Conservation (phyloP, 2,797 vertebrate genomes). For the Gallirallus australis region DNA sequence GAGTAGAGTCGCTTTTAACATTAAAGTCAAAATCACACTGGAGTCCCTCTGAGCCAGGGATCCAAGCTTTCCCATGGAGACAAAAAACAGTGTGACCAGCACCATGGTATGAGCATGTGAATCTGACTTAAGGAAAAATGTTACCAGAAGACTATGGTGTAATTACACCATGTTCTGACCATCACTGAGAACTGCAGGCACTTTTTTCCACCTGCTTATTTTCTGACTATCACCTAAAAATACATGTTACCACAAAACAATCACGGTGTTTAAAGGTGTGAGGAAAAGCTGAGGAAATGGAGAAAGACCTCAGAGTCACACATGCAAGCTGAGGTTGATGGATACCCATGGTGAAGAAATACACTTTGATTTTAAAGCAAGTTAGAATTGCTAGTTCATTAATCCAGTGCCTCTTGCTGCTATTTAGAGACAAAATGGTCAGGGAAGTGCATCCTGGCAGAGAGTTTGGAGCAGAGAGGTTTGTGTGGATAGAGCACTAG, state of each 20-base stretch:
- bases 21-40: neutral
- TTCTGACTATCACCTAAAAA: neutral
- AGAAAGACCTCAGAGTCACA: fast-evolving
- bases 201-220: neutral
- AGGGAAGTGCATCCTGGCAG: neutral
- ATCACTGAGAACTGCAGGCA: neutral
- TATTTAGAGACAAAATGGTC: neutral
- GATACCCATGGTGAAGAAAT: neutral
- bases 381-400: neutral
- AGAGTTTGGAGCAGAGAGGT: neutral
- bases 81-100: neutral
- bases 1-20: neutral
- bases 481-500: neutral
- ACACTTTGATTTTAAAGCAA: neutral
- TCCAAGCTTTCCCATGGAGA: neutral
- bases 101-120: fast-evolving
- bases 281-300: neutral
- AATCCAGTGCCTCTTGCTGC: neutral
- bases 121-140: neutral
- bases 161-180: neutral
- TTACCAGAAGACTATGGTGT: neutral
- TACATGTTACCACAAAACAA: neutral
- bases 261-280: neutral
- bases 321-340: neutral
- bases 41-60: neutral